A percentile compares a stretch with the other conserved stretches of the same genome.
Evolutionary conservation across 1,140 invertebrate species (phyloP).

Genomic region (Mylabris phalerata): DNA sequence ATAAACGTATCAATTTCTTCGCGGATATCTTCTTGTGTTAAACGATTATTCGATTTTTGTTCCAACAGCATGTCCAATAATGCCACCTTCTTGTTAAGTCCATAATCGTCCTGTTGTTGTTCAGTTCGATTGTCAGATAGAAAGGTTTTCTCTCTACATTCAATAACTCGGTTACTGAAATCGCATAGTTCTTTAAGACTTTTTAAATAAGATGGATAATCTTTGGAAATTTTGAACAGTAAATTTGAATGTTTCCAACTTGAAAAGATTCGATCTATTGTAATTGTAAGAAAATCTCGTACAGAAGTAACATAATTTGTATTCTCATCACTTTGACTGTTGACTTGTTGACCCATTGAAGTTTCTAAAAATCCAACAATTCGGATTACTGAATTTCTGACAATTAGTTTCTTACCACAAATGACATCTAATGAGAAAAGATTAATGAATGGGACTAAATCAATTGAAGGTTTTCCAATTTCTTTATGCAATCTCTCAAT

Average conservation of each 20-base stretch:
- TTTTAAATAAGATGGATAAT: slow-evolving; percentile 3
- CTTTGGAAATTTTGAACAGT: slow-evolving; percentile 13
- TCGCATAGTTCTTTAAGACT: slow-evolving; percentile 11
- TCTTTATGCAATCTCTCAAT: slow-evolving; percentile 40
- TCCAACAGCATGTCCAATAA: slow-evolving; percentile 24
- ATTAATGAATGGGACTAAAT: too few species aligned
- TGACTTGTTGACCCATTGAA: slow-evolving; percentile 19
- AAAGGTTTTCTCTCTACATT: slow-evolving; percentile 6
- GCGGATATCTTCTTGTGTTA: slow-evolving; percentile 56
- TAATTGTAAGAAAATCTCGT: slow-evolving; percentile 16
- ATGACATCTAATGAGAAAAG: too few species aligned
- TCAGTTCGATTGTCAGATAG: not conserved
- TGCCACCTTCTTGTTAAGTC: slow-evolving; percentile 10
- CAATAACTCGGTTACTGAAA: slow-evolving; percentile 12
- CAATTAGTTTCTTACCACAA: too few species aligned
- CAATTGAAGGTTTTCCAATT: slow-evolving; percentile 45
- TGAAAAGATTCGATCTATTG: slow-evolving; percentile 21
- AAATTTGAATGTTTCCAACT: slow-evolving; percentile 13
- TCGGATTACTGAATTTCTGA: too few species aligned
- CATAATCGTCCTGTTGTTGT: not conserved
- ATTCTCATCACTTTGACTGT: slow-evolving; percentile 17
- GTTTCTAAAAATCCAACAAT: slow-evolving; percentile 14
- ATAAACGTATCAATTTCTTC: slow-evolving; percentile 81
- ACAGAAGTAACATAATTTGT: slow-evolving; percentile 17
- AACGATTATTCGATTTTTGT: slow-evolving; percentile 8